Base-by-base conservation (phyloP, 2,797 vertebrate genomes). In the Acestrorhynchus altus region DNA sequence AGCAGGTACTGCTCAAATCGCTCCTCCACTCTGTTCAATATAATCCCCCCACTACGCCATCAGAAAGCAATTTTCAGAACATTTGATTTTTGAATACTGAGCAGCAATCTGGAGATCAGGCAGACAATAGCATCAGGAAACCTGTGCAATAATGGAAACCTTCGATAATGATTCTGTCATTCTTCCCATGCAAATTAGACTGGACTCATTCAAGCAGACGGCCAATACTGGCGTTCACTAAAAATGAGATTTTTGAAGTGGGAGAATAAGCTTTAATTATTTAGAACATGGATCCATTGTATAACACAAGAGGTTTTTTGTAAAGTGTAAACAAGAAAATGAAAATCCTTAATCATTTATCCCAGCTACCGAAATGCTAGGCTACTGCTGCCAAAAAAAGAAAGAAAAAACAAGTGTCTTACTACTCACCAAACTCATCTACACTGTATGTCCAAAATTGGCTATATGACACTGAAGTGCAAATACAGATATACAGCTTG, bases 161-260 rank as follows among this genome's bases (percentile, higher is more conserved):
- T 39, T 47, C 67, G 13, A 63, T 61, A 79, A 74, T 15, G n/a
- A 12, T 4, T 57, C 76, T 46, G 51, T 49, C 35, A 20, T 44
- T 40, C 47, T 26, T 24, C 47, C 11, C 8, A 46, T 20, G 65
- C 24, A 69, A 63, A 70, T 22, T n/a, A 1, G 4, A 24, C 63
- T 20, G 10, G 8, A 18, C 8, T 24, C 61, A 11, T 60, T 79
- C 54, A 16, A 52, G 24, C 20, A n/a, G 44, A 52, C 13, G 20
- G 52, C n/a, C 16, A 18, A 42, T 20, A 28, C 24, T 18, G 61
- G 22, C 16, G 26, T 59, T 54, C 47, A 61, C 61, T 28, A 51
- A 60, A 72, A 79, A 59, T 73, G 66, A 56, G 52, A 67, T 67
- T 60, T 60, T 44, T 74, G 63, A 42, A 44, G 54, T 42, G 52